Base-by-base conservation (phyloP, 2,888 invertebrate genomes). In the Lagria hirta region DNA sequence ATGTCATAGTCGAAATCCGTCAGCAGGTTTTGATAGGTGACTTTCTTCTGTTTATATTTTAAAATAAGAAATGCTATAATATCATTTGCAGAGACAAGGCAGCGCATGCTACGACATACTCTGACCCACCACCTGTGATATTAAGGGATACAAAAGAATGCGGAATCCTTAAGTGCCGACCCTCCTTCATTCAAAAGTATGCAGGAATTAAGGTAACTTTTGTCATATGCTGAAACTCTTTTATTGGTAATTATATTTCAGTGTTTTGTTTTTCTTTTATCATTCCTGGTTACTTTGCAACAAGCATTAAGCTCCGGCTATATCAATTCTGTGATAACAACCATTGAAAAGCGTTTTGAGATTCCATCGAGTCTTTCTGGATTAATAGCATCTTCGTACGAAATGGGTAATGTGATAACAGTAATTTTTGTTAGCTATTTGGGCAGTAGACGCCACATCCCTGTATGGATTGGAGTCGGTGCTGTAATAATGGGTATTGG, bases 361-460 rank as follows among this genome's bases (percentile, higher is more conserved):
- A 92, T 95, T 66, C 93, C 93, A 48, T 93, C 93, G 69, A 88
- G 90, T 68, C 84, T 91, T 54, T 92, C 93, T 33, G 94, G 95
- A 43, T 81, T 94, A 60, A 89, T 95, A 56, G 93, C 94, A 43
- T 93, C 93, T 62, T 91, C 92, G 61, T 94, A 94, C 71, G 95
- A 95, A 78, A 90, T 92, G 65, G 95, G 95, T 64, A 94, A 94
- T 73, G 89, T 95, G 58, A 88, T 93, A 66, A 92, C 95, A 20
- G 94, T 95, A 62, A 90, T 96, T 68, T 94, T 95, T 73, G 94
- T 96, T 60, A 92, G 92, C 66, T 96, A 95, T 71, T 82, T 95
- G 64, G 95, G 95, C 54, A 91, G 92, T 62, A 80, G 91, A 48
- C 78, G 95, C 52, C 62, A 62, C 41, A 62, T 62, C 27, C 62